These are phyloP conservation scores for Festucalex cinctus DNA, from an alignment of 2,113 vertebrate genomes.

Conservation along the genomic window DNA sequence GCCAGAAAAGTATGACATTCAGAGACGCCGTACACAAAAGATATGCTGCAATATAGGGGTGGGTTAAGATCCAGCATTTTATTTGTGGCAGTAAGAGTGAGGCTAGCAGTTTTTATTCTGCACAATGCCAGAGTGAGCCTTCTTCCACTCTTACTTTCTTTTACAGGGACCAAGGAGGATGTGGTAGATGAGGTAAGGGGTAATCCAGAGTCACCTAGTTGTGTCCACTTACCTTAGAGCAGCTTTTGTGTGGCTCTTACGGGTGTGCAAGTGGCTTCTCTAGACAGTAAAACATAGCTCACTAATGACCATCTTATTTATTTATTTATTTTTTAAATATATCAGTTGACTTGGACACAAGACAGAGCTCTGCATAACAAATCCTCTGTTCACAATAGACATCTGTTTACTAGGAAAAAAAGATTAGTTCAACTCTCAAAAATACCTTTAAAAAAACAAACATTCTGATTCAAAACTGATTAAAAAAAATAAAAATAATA, in stretches of 20 bases:
- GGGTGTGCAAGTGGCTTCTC: constrained; percentile 54
- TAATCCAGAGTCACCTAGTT: constrained; percentile 18
- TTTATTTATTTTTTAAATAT: neutral
- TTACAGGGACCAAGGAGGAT: constrained; percentile 1
- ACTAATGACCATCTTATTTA: constrained; percentile 18
- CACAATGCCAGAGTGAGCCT: neutral
- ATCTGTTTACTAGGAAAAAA: neutral
- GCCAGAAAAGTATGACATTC: constrained; percentile 21
- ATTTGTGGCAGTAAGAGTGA: constrained; percentile 22
- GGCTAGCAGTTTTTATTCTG: constrained; percentile 1
- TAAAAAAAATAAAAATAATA: too few relatives aligned
- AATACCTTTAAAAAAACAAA: neutral
- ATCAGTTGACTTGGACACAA: neutral
- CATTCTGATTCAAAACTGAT: neutral
- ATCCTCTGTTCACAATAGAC: neutral
- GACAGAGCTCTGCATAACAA: neutral
- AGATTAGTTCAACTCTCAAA: neutral
- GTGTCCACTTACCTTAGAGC: constrained; percentile 51
- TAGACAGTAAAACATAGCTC: constrained; percentile 52
- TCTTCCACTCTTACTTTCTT: neutral
- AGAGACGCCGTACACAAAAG: neutral
- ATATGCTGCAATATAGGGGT: constrained; percentile 26
- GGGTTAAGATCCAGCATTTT: constrained; percentile 15
- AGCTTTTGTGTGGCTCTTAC: constrained; percentile 53
- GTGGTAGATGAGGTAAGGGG: constrained; percentile 18